Evolutionary conservation across 2,888 invertebrate genomes (phyloP).

Genomic region (Pyrrhia umbra): DNA sequence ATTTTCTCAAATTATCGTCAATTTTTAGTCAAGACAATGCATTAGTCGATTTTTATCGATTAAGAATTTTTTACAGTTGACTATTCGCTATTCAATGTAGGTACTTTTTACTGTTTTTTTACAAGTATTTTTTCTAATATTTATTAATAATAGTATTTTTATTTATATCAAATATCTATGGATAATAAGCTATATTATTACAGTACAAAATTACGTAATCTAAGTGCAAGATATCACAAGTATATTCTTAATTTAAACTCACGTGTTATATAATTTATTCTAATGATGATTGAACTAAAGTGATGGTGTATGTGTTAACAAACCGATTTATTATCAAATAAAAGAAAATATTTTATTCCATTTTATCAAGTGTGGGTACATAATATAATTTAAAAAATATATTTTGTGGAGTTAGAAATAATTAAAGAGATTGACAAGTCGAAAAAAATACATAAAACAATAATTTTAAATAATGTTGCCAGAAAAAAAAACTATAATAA

Average conservation of each 20-base stretch:
- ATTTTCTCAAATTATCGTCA: not conserved
- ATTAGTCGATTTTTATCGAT: too few species aligned
- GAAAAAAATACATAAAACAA: not conserved
- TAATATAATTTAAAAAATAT: too few species aligned
- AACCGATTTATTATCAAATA: too few species aligned
- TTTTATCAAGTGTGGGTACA: too few species aligned
- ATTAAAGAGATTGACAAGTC: too few species aligned
- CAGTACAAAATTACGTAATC: constrained; percentile 41
- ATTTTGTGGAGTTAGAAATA: too few species aligned
- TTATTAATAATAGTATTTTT: too few species aligned
- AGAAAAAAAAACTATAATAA: not conserved
- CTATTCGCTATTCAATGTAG: not conserved
- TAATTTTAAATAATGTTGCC: not conserved
- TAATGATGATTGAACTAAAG: constrained; percentile 3
- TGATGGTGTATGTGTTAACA: too few species aligned
- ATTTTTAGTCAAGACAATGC: not conserved
- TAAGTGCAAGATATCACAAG: constrained; percentile 42
- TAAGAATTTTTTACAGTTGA: not conserved
- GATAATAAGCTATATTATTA: constrained; percentile 15
- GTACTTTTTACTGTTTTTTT: not conserved
- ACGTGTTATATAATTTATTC: constrained; percentile 22
- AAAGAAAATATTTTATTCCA: too few species aligned
- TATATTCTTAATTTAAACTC: constrained; percentile 16
- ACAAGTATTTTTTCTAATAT: not conserved
- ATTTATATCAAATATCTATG: not conserved